Evolutionary conservation across 2,888 invertebrate species (phyloP), one percentile per base, ranked within the genome.

Genomic region (Craniophora ligustri): DNA sequence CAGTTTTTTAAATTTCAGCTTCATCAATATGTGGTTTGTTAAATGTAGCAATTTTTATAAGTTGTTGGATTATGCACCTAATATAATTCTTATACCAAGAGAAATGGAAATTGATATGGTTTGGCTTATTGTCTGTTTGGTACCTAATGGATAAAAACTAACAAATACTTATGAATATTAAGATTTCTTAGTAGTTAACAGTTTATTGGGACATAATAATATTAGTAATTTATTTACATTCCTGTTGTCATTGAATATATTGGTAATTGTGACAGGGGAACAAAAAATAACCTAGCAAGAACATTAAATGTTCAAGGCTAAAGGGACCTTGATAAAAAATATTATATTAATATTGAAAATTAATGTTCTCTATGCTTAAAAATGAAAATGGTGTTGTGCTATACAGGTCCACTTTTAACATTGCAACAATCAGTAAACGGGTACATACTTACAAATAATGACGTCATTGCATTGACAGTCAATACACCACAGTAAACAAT

Each of bases 391-490:
- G n/a, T 14, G 6, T 38, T 28, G 6, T 39, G 13, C 28, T 1
- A n/a, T 35, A 32, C 38, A 41, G 31, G 11, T 42, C 13, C 13
- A 36, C 6, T 38, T 56, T 69, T 61, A 58, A 50, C 51, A 62
- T 60, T 64, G 47, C 60, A 46, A 65, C 45, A 61, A 63, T 56
- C 55, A 54, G 49, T 53, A 5, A 2, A n/a, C n/a, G n/a, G 4
- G 2, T 19, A 55, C 40, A 51, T 77, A 81, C 81, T 77, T 73
- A 72, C 79, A 81, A 75, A 72, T 78, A 79, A 89, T 92, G 92
- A 92, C 92, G 92, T 93, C 92, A 92, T 89, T 84, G 83, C 81
- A 88, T 89, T 91, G 91, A 91, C 92, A 89, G 91, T 91, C 90
- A 89, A 88, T 88, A 89, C 82, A 85, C 78, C 80, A 89, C 86